Evolutionary conservation across 2,797 vertebrate species (phyloP), one percentile per base, ranked within the genome.

Genomic region (Fundulus diaphanus): DNA sequence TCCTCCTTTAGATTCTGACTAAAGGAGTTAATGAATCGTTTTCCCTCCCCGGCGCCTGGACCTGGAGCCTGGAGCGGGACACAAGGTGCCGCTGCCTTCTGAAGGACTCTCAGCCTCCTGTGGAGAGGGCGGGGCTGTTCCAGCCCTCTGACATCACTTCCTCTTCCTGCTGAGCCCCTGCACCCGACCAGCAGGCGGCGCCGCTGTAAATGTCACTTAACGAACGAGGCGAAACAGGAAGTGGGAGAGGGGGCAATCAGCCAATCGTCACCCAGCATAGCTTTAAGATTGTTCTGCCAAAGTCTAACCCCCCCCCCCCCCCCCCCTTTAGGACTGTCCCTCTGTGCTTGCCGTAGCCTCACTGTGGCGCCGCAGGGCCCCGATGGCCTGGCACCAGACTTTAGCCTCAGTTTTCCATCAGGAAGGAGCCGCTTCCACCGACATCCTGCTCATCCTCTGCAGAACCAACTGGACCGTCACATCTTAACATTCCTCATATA

Each of bases 281-380:
- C 91, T 94, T 94, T 94, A 92, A 91, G 79, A 88, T 83, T 85
- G 88, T 88, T 92, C 89, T 94, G 92, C 94, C 92, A 94, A 94
- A 94, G 93, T 91, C 67, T 9, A 4, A 35, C 12, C 40, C 54
- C 27, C 27, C 6, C 12, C 11, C 0, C 3, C 1, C 3, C 0
- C 16, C 18, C 5, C 6, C 8, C 35, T 37, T 7, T 18, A 52
- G 37, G 49, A 68, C 54, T 78, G 68, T 40, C 72, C 74, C 76
- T 57, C 68, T 33, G 42, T 69, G 69, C 74, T 77, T 29, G 61
- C 78, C 54, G 27, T n/a, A 15, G 51, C 70, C 70, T 78, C 56
- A 37, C 40, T 27, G 75, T 72, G 70, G 78, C 84, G 69, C 61
- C 61, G 68, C 79, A 54, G 76, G 77, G 73, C 59, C 52, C n/a